Evolutionary conservation across 2,113 vertebrate species (phyloP).

Genomic region (Mirza zaza): DNA sequence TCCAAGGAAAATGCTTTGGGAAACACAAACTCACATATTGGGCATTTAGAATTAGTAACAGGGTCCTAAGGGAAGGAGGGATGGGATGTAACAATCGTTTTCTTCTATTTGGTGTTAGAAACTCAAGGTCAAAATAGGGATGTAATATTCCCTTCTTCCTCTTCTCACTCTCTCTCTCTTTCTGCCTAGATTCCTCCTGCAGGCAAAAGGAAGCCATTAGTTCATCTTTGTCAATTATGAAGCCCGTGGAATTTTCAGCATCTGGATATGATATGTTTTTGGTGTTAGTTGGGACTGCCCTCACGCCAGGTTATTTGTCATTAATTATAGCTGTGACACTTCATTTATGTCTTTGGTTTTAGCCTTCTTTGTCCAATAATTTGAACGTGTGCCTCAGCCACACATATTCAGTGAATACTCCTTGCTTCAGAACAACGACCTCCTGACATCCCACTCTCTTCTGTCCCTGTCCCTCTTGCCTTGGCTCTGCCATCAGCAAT

Average conservation of each 20-base stretch:
- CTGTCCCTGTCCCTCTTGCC: not conserved
- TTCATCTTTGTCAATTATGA: not conserved
- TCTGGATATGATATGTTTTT: too few species aligned
- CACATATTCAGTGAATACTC: accelerated
- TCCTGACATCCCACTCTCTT: not conserved
- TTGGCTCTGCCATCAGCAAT: not conserved
- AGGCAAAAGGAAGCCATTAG: not conserved
- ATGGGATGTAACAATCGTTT: not conserved
- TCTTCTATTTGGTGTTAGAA: not conserved
- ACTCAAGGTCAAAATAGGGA: not conserved
- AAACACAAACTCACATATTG: not conserved
- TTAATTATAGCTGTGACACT: too few species aligned
- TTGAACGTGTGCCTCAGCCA: not conserved
- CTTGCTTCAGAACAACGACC: not conserved
- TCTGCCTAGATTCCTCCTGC: not conserved
- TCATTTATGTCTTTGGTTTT: too few species aligned
- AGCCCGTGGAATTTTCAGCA: not conserved
- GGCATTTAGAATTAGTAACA: not conserved
- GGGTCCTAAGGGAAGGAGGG: not conserved
- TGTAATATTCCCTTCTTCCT: not conserved
- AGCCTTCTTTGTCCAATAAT: too few species aligned
- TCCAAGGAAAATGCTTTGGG: not conserved
- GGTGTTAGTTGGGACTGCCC: not conserved
- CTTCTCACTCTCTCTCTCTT: not conserved
- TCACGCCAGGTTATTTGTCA: too few species aligned